Percentiles rank a stretch among this genome's conserved stretches.
These are phyloP conservation scores for Antechinus flavipes DNA, from an alignment of 2,113 vertebrate species.

Conservation along the genomic window DNA sequence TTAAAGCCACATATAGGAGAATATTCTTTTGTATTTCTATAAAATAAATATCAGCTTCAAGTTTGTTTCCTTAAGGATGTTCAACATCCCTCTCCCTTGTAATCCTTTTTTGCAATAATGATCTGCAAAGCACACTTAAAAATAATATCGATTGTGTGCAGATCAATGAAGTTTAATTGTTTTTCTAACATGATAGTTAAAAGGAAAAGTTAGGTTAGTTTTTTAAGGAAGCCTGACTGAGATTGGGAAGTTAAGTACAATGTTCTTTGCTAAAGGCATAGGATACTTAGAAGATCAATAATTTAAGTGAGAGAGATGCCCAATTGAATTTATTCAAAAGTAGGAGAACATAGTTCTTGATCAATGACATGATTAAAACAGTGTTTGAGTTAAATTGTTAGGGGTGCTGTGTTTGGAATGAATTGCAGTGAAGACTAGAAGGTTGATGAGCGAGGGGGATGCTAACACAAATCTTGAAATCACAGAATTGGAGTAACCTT, in stretches of 20 bases:
- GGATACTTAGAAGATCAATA: background rate
- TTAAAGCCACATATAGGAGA: background rate
- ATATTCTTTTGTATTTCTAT: background rate
- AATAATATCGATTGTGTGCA: constrained; percentile 18
- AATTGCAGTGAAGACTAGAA: background rate
- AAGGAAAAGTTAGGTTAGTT: background rate
- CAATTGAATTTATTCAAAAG: constrained; percentile 18
- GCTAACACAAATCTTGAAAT: background rate
- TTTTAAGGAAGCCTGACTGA: background rate
- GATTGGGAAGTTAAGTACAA: background rate
- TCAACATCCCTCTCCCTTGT: background rate
- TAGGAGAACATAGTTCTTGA: constrained; percentile 47
- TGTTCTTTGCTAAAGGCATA: background rate
- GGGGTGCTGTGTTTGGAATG: background rate
- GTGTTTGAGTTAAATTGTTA: constrained; percentile 6
- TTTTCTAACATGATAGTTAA: background rate
- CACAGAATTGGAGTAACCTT: background rate
- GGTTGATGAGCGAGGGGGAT: background rate
- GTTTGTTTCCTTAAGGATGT: background rate
- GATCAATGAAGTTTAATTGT: constrained; percentile 24
- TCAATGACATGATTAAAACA: constrained; percentile 43
- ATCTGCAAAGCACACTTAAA: background rate
- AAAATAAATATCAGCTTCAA: background rate
- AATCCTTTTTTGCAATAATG: background rate
- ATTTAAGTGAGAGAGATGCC: constrained; percentile 13